Percentiles rank a stretch among this genome's conserved stretches.
phyloP scores from a whole-genome alignment of 1,140 invertebrate genomes.

The Halyomorpha halys region DNA sequence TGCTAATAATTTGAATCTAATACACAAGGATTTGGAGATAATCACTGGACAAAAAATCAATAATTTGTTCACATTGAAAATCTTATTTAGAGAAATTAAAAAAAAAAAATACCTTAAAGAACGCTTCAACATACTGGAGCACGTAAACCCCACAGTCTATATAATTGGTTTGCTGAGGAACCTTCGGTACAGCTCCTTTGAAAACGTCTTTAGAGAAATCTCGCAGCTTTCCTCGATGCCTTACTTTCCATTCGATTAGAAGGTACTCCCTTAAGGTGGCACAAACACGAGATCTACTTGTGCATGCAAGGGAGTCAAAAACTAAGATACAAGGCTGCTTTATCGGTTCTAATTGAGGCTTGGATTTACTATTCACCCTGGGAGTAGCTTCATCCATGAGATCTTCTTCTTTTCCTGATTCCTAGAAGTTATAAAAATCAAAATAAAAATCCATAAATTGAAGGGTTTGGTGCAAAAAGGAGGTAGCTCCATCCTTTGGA shows the following conservation, averaged over 20 bases:
- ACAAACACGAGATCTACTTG: slow-evolving; percentile 66
- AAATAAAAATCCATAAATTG: slow-evolving; percentile 2
- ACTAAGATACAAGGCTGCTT: slow-evolving; percentile 82
- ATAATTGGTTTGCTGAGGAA: slow-evolving; percentile 93
- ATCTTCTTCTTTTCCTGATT: slow-evolving; percentile 18
- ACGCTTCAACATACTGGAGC: slow-evolving; percentile 90
- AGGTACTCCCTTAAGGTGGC: slow-evolving; percentile 82
- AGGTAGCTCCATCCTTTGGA: too few relatives aligned
- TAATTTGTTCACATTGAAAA: too few relatives aligned
- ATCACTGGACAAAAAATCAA: too few relatives aligned
- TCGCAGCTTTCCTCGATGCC: slow-evolving; percentile 46
- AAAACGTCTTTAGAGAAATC: slow-evolving; percentile 71
- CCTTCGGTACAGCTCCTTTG: slow-evolving; percentile 71
- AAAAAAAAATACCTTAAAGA: slow-evolving; percentile 60
- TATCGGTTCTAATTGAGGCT: slow-evolving; percentile 39
- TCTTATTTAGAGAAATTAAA: too few relatives aligned
- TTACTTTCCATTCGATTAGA: slow-evolving; percentile 76
- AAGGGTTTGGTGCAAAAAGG: too few relatives aligned
- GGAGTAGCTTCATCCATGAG: slow-evolving; percentile 26
- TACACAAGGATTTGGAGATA: too few relatives aligned
- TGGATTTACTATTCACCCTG: slow-evolving; percentile 14
- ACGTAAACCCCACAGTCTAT: slow-evolving; percentile 94
- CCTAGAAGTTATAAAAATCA: slow-evolving; percentile 16
- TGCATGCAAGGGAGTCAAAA: slow-evolving; percentile 83
- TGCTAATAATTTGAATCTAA: too few relatives aligned